A percentile compares a stretch with the other conserved stretches of the same genome.
Evolutionary conservation across 2,888 invertebrate species (phyloP).

Genomic region (Spodoptera picta): DNA sequence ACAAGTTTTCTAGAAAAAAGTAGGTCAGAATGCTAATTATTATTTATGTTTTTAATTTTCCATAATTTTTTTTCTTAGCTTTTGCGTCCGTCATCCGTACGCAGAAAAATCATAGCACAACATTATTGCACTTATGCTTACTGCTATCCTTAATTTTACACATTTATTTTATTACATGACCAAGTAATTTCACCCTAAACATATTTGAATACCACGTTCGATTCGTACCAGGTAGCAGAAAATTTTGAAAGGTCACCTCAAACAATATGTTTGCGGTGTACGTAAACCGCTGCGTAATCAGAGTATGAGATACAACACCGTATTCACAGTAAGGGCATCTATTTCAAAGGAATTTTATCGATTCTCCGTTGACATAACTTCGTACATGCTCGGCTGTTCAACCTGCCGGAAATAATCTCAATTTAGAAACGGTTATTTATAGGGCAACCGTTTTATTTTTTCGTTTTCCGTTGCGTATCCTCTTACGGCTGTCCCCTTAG

Average conservation of each 20-base stretch:
- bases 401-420: slow-evolving; percentile 57
- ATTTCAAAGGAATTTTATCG: slow-evolving; percentile 33
- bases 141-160: no score
- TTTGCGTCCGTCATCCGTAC: no score
- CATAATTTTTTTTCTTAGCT: no score
- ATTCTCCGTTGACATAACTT: slow-evolving; percentile 48
- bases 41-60: no score
- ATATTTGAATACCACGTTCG: not conserved
- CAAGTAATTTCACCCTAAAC: not conserved
- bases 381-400: slow-evolving; percentile 52
- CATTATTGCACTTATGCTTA: no score
- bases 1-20: not conserved
- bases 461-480: slow-evolving; percentile 39
- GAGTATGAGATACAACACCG: not conserved
- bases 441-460: slow-evolving; percentile 44
- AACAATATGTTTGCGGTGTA: not conserved
- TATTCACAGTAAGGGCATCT: slow-evolving; percentile 24
- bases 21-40: not conserved
- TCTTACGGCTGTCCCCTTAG: slow-evolving; percentile 40
- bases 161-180: no score
- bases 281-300: slow-evolving; percentile 3
- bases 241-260: slow-evolving; percentile 22
- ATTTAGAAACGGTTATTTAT: slow-evolving; percentile 53
- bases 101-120: no score
- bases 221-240: slow-evolving; percentile 12